These are phyloP conservation scores for Psophia crepitans DNA, from an alignment of 2,113 vertebrate genomes.

Conservation along the genomic window DNA sequence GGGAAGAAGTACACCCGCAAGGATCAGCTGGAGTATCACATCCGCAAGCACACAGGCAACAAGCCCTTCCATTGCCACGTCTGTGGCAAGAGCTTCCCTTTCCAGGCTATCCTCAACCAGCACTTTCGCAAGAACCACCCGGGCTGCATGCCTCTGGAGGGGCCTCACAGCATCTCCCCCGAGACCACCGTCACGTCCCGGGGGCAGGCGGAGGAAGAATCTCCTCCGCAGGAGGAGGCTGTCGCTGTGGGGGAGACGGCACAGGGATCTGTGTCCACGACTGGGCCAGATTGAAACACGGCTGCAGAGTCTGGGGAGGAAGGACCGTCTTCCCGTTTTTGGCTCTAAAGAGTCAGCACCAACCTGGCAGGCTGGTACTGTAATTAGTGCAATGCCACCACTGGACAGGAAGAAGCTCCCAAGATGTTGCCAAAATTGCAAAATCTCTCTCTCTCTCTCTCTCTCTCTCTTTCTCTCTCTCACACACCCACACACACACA, in stretches of 20 bases:
- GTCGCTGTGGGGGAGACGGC: slow-evolving; percentile 80
- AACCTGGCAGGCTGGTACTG: slow-evolving; percentile 64
- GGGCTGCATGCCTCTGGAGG: slow-evolving; percentile 89
- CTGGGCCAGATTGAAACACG: slow-evolving; percentile 86
- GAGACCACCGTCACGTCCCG: slow-evolving; percentile 92
- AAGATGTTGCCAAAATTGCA: slow-evolving; percentile 76
- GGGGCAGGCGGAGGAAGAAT: slow-evolving; percentile 86
- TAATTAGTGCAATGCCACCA: slow-evolving; percentile 70
- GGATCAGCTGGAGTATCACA: slow-evolving; percentile 98
- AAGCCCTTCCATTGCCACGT: slow-evolving; percentile 98
- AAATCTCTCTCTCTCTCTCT: slow-evolving; percentile 22
- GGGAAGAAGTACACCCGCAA: slow-evolving; percentile 99
- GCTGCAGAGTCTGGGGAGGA: slow-evolving; percentile 23
- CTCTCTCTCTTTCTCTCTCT: background rate
- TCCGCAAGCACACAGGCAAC: slow-evolving; percentile 99
- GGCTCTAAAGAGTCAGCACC: slow-evolving; percentile 53
- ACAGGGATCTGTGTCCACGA: slow-evolving; percentile 93
- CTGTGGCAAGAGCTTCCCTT: slow-evolving; percentile 97
- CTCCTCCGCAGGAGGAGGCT: slow-evolving; percentile 86
- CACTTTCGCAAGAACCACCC: slow-evolving; percentile 99
- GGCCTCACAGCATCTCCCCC: slow-evolving; percentile 92
- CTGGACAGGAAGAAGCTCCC: slow-evolving; percentile 58
- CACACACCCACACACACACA: background rate
- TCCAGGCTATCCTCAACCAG: slow-evolving; percentile 99
- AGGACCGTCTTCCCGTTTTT: slow-evolving; percentile 52